These are phyloP conservation scores for Cheilinus undulatus DNA, from an alignment of 2,113 vertebrate genomes.

Conservation along the genomic window DNA sequence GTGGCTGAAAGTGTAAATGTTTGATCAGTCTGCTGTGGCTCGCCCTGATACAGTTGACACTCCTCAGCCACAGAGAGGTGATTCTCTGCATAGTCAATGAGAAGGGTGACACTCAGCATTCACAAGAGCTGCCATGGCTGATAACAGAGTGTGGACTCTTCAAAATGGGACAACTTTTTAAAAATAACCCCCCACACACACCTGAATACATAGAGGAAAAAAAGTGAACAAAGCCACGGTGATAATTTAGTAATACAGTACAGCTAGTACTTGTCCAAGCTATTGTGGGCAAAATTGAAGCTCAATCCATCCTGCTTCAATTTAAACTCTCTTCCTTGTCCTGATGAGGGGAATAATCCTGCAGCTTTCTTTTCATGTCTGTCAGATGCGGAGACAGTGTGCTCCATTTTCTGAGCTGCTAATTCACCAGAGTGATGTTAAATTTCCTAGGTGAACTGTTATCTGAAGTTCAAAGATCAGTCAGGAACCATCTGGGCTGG, in stretches of 20 bases:
- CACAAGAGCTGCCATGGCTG: constrained; percentile 4
- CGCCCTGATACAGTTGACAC: constrained; percentile 13
- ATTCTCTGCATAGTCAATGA: constrained; percentile 27
- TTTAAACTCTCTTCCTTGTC: constrained; percentile 31
- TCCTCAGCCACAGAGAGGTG: constrained; percentile 20
- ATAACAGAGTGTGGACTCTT: background rate
- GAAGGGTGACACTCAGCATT: constrained; percentile 13
- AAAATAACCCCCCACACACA: background rate
- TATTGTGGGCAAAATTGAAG: background rate
- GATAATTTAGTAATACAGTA: background rate
- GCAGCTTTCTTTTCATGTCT: constrained; percentile 39
- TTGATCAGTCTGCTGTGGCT: constrained; percentile 39
- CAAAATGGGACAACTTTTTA: background rate
- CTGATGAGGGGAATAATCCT: constrained; percentile 35
- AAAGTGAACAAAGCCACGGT: background rate
- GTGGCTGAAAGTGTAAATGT: constrained; percentile 52
- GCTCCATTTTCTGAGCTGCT: constrained; percentile 28
- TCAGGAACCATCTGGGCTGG: background rate
- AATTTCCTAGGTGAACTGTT: constrained; percentile 5
- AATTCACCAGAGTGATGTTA: constrained; percentile 12
- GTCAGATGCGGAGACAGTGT: constrained; percentile 17
- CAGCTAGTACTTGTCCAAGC: background rate
- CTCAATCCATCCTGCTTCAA: constrained; percentile 26
- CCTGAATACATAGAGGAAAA: background rate
- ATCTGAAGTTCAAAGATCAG: constrained; percentile 26